phyloP scores from a whole-genome alignment of 2,888 invertebrate species.

The Nomada fucata region DNA sequence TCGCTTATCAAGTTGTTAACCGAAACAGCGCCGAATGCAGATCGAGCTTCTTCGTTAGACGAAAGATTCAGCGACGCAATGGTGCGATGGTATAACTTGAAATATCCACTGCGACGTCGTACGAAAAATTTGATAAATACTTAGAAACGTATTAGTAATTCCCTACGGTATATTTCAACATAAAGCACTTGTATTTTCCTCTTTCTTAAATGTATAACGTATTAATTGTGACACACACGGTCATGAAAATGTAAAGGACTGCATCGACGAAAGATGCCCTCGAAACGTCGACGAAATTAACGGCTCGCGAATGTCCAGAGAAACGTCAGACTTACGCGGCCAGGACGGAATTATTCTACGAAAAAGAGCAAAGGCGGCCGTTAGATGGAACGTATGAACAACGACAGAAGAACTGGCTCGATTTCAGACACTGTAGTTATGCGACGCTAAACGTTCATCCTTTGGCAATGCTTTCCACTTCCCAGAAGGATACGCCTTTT shows the following conservation, averaged over 20 bases:
- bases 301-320: not conserved
- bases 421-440: conserved; percentile 62
- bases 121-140: too few relatives aligned
- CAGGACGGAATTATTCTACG: not conserved
- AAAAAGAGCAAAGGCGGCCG: not conserved
- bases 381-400: conserved; percentile 37
- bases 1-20: conserved; percentile 46
- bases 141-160: too few relatives aligned
- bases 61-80: not conserved
- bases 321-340: not conserved
- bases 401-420: conserved; percentile 45
- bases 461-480: conserved; percentile 64
- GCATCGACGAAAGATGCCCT: not conserved
- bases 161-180: too few relatives aligned
- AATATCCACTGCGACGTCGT: too few relatives aligned
- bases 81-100: too few relatives aligned
- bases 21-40: not conserved
- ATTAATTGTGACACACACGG: too few relatives aligned
- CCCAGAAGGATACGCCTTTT: conserved; percentile 67
- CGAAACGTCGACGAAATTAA: not conserved
- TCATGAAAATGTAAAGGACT: not conserved
- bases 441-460: conserved; percentile 37
- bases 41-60: not conserved
- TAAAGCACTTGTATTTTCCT: too few relatives aligned
- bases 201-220: too few relatives aligned